Conservation (phyloP, 2,113 vertebrate genomes). For the Coracopsis vasa region DNA sequence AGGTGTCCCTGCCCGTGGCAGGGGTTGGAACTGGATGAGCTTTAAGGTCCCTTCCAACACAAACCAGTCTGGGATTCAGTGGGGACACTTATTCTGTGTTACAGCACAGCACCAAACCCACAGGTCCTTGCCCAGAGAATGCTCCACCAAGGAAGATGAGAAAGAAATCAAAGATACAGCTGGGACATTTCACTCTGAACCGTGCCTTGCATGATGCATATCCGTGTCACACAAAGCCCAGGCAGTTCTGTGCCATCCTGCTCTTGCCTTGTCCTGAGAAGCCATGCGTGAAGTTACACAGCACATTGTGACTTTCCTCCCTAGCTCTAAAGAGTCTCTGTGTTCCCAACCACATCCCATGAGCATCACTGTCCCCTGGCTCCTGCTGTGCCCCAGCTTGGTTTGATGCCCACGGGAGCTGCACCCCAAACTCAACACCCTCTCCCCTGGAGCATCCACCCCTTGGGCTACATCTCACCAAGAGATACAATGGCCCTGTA, state of each 20-base stretch:
- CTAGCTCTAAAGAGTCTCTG: accelerated
- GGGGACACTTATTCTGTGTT: background rate
- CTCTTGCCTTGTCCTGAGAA: background rate
- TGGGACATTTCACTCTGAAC: background rate
- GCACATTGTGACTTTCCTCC: no score
- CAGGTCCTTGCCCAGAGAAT: background rate
- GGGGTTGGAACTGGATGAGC: background rate
- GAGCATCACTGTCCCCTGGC: background rate
- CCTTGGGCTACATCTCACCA: background rate
- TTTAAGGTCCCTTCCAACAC: background rate
- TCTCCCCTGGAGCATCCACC: background rate
- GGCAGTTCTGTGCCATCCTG: accelerated
- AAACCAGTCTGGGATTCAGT: background rate
- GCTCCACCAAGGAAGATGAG: background rate
- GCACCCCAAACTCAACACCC: background rate
- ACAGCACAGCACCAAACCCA: background rate
- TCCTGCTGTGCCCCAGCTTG: background rate
- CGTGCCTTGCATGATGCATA: accelerated
- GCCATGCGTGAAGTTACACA: background rate
- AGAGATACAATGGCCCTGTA: background rate
- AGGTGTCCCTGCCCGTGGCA: background rate
- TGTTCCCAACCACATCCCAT: accelerated
- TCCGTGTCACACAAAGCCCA: background rate
- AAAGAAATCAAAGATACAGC: background rate
- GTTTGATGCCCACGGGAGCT: background rate